Evolutionary conservation across 2,888 invertebrate genomes (phyloP).

Genomic region (Teleiodes luculella): DNA sequence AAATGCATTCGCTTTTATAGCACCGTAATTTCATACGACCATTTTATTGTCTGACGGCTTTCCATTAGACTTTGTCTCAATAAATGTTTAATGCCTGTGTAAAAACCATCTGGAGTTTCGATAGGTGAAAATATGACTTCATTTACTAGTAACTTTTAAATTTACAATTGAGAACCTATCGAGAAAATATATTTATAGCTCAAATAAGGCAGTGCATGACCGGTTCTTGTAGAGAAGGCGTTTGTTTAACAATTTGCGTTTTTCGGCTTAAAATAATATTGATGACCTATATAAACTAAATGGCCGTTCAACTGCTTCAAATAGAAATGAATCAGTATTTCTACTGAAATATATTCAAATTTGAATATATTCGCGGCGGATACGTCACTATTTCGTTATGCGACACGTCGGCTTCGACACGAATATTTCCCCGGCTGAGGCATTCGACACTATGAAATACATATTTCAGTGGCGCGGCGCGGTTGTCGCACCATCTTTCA

Average conservation of each 20-base stretch:
- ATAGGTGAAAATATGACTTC: background rate
- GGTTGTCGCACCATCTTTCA: constrained; percentile 45
- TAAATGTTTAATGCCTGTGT: constrained; percentile 24
- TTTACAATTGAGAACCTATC: too few species aligned
- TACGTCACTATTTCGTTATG: constrained; percentile 8
- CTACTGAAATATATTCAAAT: background rate
- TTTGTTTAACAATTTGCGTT: too few species aligned
- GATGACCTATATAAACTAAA: background rate
- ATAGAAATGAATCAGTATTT: background rate
- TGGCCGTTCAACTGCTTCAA: background rate
- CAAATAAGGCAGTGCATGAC: too few species aligned
- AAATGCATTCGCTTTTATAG: constrained; percentile 35
- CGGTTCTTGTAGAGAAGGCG: too few species aligned
- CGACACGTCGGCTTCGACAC: constrained; percentile 8
- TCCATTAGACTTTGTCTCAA: constrained; percentile 31
- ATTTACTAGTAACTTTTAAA: background rate
- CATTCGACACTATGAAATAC: constrained; percentile 42
- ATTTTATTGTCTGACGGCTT: constrained; percentile 30
- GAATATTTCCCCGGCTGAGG: constrained; percentile 24
- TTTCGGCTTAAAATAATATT: too few species aligned
- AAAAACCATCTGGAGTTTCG: constrained; percentile 13
- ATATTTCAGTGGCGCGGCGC: constrained; percentile 40
- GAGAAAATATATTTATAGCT: background rate
- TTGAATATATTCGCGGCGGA: background rate
- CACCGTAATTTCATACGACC: constrained; percentile 32